Percentiles rank a stretch among this genome's conserved stretches.
Evolutionary conservation across 2,888 invertebrate genomes (phyloP).

Genomic region (Yponomeuta sedellus): DNA sequence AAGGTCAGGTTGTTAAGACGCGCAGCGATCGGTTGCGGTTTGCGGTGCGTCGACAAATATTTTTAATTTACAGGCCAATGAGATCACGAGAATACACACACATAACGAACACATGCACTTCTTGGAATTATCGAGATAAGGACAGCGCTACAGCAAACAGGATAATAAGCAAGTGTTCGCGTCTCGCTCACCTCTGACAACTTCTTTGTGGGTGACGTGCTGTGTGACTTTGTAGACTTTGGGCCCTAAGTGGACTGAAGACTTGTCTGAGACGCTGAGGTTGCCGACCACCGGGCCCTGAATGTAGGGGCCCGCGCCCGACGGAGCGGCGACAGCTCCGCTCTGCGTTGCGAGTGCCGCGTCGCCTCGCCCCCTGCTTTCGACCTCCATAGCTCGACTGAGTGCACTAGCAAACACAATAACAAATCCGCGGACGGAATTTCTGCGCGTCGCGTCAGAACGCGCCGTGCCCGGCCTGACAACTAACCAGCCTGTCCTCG

Average conservation of each 20-base stretch:
- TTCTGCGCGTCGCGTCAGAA: background rate
- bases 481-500: background rate
- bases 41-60: too few relatives aligned
- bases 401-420: background rate
- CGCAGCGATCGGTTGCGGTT: too few relatives aligned
- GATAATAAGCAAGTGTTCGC: background rate
- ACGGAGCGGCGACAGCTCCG: slow-evolving; percentile 20
- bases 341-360: slow-evolving; percentile 27
- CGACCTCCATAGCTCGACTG: slow-evolving; percentile 30
- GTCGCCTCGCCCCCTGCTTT: slow-evolving; percentile 27
- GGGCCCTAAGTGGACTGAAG: slow-evolving; percentile 55
- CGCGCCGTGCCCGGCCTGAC: background rate
- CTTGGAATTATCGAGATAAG: background rate
- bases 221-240: slow-evolving; percentile 58
- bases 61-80: too few relatives aligned
- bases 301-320: slow-evolving; percentile 2
- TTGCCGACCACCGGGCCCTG: slow-evolving; percentile 34
- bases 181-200: slow-evolving; percentile 55
- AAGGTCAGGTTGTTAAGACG: too few relatives aligned
- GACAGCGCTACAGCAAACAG: background rate
- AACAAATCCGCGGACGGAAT: background rate
- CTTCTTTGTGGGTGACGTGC: slow-evolving; percentile 55
- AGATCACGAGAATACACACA: too few relatives aligned
- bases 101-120: too few relatives aligned
- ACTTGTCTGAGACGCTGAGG: slow-evolving; percentile 51